A percentile compares a stretch with the other conserved stretches of the same genome.
Conservation (phyloP, 2,797 vertebrate genomes). For the Sebastes wilsoni region DNA sequence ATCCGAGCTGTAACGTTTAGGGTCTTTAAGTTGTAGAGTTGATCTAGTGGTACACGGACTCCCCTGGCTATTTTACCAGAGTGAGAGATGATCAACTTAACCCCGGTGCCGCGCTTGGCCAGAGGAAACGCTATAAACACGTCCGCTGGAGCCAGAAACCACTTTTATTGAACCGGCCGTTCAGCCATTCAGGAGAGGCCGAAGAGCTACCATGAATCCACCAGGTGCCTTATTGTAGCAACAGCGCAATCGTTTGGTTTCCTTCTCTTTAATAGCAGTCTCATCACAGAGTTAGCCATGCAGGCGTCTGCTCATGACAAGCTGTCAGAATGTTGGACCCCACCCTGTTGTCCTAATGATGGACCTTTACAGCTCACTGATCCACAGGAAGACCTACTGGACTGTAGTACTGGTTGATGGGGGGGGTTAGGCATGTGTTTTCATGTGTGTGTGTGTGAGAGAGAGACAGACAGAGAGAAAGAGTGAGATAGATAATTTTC, state of each 20-base stretch:
- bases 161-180: constrained; percentile 70
- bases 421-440: constrained; percentile 9
- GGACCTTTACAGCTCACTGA: constrained; percentile 77
- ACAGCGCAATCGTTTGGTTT: constrained; percentile 26
- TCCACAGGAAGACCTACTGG: constrained; percentile 65
- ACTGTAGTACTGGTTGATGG: constrained; percentile 52
- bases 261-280: constrained; percentile 60
- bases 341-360: constrained; percentile 77
- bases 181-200: constrained; percentile 58
- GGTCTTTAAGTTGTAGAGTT: constrained; percentile 85
- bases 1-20: constrained; percentile 84
- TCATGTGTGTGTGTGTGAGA: not conserved
- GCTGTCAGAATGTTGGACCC: constrained; percentile 72
- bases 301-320: constrained; percentile 70
- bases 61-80: constrained; percentile 83
- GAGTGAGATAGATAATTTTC: constrained; percentile 38
- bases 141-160: constrained; percentile 68
- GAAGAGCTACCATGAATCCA: constrained; percentile 41
- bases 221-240: constrained; percentile 59
- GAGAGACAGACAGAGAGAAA: constrained; percentile 4
- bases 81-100: constrained; percentile 85
- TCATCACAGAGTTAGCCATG: constrained; percentile 72
- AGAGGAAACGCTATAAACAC: constrained; percentile 79
- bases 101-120: constrained; percentile 72
- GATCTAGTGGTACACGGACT: constrained; percentile 83